Evolutionary conservation across 2,797 vertebrate genomes (phyloP).

Genomic region (Catharus ustulatus): DNA sequence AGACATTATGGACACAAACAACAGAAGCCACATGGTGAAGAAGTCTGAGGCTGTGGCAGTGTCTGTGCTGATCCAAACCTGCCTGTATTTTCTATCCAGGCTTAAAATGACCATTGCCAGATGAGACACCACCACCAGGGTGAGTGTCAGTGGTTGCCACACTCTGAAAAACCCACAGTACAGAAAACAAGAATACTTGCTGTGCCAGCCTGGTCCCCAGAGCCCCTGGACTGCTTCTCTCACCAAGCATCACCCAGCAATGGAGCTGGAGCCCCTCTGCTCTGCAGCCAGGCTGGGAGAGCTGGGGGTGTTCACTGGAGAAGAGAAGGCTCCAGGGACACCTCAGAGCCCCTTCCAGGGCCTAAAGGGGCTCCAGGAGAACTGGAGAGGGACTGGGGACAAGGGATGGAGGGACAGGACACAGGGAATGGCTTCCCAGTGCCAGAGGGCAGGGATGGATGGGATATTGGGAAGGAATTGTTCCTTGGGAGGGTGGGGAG

Average conservation of each 20-base stretch:
- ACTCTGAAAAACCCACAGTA: not conserved
- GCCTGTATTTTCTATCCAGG: not conserved
- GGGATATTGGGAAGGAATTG: not conserved
- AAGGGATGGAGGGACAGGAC: not conserved
- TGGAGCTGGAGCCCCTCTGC: not conserved
- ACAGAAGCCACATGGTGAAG: rapidly evolving
- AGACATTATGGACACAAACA: not conserved
- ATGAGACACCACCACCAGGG: rapidly evolving
- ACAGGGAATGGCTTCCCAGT: not conserved
- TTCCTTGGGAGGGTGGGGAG: not conserved
- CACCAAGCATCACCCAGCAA: not conserved
- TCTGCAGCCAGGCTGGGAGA: not conserved
- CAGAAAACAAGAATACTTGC: not conserved
- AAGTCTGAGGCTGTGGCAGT: rapidly evolving
- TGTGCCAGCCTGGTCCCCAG: not conserved
- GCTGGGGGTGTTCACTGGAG: not conserved
- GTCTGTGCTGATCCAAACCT: not conserved
- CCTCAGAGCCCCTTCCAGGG: not conserved
- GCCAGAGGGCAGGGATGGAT: not conserved
- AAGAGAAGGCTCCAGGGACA: not conserved
- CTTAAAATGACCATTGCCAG: not conserved
- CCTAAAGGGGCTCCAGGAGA: not conserved
- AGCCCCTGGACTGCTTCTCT: not conserved
- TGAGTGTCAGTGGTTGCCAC: rapidly evolving
- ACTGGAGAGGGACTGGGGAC: not conserved